Conservation (phyloP, 2,888 invertebrate genomes). For the Caenorhabditis becei region DNA sequence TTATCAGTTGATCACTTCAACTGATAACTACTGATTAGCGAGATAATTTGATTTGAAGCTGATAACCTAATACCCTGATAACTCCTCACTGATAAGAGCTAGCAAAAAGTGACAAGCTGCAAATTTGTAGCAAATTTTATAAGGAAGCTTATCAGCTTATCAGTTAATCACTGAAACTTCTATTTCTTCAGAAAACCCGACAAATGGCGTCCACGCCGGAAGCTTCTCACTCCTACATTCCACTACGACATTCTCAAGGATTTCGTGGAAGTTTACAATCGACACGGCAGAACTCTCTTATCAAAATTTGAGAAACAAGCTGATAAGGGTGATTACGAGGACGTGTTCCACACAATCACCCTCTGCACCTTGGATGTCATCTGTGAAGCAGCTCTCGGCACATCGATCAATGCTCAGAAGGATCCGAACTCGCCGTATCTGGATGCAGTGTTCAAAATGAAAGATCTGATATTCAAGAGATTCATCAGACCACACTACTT, state of each 20-base stretch:
- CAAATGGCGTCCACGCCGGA: constrained; percentile 83
- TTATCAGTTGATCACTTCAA: too few relatives aligned
- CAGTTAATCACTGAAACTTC: constrained; percentile 25
- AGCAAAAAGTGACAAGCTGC: too few relatives aligned
- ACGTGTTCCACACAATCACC: constrained; percentile 80
- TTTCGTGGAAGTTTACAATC: constrained; percentile 83
- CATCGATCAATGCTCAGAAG: constrained; percentile 78
- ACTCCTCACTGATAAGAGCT: too few relatives aligned
- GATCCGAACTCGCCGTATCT: constrained; percentile 77
- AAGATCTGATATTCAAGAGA: constrained; percentile 80
- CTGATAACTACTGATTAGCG: too few relatives aligned
- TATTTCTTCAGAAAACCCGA: constrained; percentile 80
- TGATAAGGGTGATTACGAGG: constrained; percentile 67
- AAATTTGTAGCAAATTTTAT: constrained; percentile 16
- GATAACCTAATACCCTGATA: too few relatives aligned
- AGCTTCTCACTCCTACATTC: constrained; percentile 83
- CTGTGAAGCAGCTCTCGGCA: constrained; percentile 82
- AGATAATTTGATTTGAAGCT: too few relatives aligned
- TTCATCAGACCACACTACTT: constrained; percentile 83
- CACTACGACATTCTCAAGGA: constrained; percentile 84
- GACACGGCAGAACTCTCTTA: constrained; percentile 82
- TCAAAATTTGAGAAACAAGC: constrained; percentile 73
- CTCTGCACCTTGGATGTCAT: constrained; percentile 84
- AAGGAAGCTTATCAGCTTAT: too few relatives aligned
- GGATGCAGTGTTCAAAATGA: constrained; percentile 80